Base-by-base conservation (phyloP, 2,797 vertebrate genomes). In the Gallinago stenura region DNA sequence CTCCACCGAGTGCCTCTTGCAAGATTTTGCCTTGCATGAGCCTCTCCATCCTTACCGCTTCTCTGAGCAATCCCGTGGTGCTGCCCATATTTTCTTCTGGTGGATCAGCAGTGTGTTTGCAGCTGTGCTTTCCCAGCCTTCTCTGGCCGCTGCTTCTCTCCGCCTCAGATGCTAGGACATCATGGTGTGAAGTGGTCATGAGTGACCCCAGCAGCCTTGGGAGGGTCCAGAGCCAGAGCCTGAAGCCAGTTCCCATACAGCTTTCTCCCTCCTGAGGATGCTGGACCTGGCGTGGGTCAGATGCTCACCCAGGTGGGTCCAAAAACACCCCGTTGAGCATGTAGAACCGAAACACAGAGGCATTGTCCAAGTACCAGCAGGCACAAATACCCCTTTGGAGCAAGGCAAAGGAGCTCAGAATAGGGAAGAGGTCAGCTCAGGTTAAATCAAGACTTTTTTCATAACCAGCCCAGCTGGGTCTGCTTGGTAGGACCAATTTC, bases 61-160 rank as follows among this genome's bases (percentile, higher is more conserved):
- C 46, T 76, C 60, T 0, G 0, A 46, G 57, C 1, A 0, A 54
- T 39, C 11, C 11, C 26, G 21, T 3, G 1, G 41, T 0, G 1
- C 33, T 75, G 46, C 37, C 60, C 3, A 1, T 12, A 0, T 48
- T 76, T 46, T 80, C 46, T 79, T 20, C 17, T 5, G 1, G 35
- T 79, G 66, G n/a, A 21, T 64, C 37, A 69, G 73, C 0, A 1
- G 3, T 30, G 31, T 39, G 25, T 57, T 87, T 77, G 15, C 56
- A 16, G 2, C 78, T 60, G 53, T 19, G 18, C 24, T 22, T 56
- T 54, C 79, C 25, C 30, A 75, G 79, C 48, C 58, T 71, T n/a
- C 62, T 35, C 33, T 70, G 51, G 33, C 25, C 15, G 1, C 41
- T 15, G 41, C 56, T 73, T 39, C 8, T 33, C 17, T 65, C 46